phyloP scores from a whole-genome alignment of 2,797 vertebrate species.

The Pseudochaenichthys georgianus region DNA sequence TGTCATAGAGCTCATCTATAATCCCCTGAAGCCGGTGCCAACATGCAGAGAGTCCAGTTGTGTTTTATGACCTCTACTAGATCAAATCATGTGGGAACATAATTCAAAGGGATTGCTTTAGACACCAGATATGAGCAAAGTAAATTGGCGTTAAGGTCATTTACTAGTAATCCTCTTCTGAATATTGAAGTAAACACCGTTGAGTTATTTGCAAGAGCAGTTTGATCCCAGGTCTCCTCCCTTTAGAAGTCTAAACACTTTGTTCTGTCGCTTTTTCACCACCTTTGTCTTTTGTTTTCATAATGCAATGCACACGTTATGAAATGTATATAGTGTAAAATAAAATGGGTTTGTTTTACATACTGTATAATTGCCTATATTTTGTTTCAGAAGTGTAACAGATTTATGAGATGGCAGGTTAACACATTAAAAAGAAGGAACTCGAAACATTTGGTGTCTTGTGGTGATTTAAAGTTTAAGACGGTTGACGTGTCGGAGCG shows the following conservation, averaged over 20 bases:
- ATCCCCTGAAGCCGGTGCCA: conserved; percentile 25
- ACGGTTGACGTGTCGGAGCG: neutral
- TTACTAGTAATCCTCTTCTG: neutral
- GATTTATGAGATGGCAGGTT: conserved; percentile 87
- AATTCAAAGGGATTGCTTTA: neutral
- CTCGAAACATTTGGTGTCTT: conserved; percentile 29
- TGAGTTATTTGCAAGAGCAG: conserved; percentile 21
- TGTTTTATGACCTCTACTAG: conserved; percentile 11
- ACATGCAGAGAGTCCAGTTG: conserved; percentile 21
- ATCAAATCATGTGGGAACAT: too few relatives aligned
- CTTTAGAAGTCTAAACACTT: conserved; percentile 28
- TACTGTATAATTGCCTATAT: conserved; percentile 91
- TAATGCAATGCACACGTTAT: conserved; percentile 81
- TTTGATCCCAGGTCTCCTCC: conserved; percentile 41
- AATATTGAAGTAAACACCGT: conserved; percentile 8
- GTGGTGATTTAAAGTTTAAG: conserved; percentile 37
- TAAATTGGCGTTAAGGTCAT: neutral
- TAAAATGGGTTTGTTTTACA: conserved; percentile 87
- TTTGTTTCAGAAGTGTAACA: conserved; percentile 89
- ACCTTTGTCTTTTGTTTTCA: conserved; percentile 72
- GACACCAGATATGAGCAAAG: neutral
- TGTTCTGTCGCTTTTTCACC: conserved; percentile 61
- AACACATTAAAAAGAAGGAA: conserved; percentile 88
- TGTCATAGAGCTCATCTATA: neutral
- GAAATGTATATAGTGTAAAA: conserved; percentile 88